Evolutionary conservation across 2,797 vertebrate species (phyloP), one percentile per base, ranked within the genome.

Genomic region (Crocodylus rhombifer): DNA sequence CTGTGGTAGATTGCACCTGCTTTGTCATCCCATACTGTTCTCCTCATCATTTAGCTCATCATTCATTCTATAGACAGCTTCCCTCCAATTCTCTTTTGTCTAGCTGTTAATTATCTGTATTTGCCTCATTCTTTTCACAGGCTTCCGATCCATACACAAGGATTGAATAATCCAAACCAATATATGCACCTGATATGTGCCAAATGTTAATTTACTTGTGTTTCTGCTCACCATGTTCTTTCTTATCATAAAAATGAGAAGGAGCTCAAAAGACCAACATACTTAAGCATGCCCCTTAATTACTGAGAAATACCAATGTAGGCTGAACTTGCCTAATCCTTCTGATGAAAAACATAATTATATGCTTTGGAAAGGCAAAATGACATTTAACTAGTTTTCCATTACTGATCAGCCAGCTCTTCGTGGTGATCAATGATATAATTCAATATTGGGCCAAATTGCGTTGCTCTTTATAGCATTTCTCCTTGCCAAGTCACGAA

Each of bases 61-160:
- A 94, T 90, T 95, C 78, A 84, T 82, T 94, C 89, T 91, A 94
- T 77, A 92, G 30, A 60, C 58, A 86, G 64, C 88, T 90, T 92
- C 56, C 33, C 69, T 91, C 90, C 78, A 60, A 86, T 88, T 51
- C 57, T 82, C 80, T 69, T 76, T 94, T 92, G 75, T 95, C 87
- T 30, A 30, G 16, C 12, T 86, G 57, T 77, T 90, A 82, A 64
- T 92, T 94, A 56, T 61, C 28, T 61, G 26, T 56, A 65, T 6
- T 10, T 1, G 2, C 21, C 13, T 25, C 36, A 90, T 85, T 81
- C 56, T 89, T 96, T 95, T 82, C 82, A 88, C 80, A 87, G 63
- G 26, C 23, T 93, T 33, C 74, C 30, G 83, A 76, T n/a, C 67
- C 28, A 58, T 6, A 5, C 18, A 36, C 69, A 91, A 89, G 75